phyloP scores from a whole-genome alignment of 64 coral and sea anemone species.

The Pocillopora verrucosa region DNA sequence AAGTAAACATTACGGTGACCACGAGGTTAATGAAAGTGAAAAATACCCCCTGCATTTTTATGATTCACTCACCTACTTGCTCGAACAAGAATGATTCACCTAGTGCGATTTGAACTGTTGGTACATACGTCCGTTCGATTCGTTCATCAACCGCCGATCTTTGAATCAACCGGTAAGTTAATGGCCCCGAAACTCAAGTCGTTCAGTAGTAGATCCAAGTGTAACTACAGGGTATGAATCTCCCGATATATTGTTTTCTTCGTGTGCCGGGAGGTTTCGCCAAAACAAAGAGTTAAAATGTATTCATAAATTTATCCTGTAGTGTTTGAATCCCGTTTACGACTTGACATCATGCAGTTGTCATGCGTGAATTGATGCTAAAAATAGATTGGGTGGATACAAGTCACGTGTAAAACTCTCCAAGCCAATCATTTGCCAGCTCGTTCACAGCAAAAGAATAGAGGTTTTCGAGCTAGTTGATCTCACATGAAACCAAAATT shows the following conservation, averaged over 20 bases:
- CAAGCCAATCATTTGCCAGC: slow-evolving; percentile 28
- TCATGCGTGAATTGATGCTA: slow-evolving; percentile 34
- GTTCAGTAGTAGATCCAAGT: background rate
- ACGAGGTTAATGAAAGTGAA: background rate
- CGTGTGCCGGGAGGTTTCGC: background rate
- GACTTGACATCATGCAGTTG: background rate
- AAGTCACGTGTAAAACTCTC: background rate
- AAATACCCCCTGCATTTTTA: background rate
- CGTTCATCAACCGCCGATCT: background rate
- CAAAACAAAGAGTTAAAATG: background rate
- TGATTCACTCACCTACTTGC: slow-evolving; percentile 2
- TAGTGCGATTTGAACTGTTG: background rate
- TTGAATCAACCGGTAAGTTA: background rate
- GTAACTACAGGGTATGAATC: background rate
- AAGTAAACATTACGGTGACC: background rate
- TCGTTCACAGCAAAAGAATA: background rate
- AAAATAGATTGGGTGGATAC: slow-evolving; percentile 53
- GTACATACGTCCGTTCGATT: background rate
- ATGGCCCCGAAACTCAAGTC: background rate
- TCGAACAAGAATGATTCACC: background rate
- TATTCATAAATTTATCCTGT: background rate
- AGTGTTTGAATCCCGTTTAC: background rate
- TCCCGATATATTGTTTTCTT: background rate
- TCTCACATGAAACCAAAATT: no score
- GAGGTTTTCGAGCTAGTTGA: background rate